Evolutionary conservation across 2,888 invertebrate species (phyloP).

Genomic region (Melieria picta): DNA sequence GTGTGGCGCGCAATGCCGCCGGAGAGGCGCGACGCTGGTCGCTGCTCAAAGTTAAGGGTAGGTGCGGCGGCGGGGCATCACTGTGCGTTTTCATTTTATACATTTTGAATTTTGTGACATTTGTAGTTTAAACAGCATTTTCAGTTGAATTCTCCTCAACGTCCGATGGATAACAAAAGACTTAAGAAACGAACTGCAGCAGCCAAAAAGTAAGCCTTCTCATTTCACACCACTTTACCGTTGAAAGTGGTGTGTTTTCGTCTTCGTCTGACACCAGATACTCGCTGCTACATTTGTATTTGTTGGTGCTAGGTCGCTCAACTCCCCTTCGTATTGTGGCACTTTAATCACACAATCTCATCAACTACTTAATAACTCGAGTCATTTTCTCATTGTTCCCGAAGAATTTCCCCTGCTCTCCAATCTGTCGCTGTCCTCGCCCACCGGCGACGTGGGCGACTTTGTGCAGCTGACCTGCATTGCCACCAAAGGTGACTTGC

Average conservation of each 20-base stretch:
- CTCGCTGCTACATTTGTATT: too few relatives aligned
- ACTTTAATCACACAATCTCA: too few relatives aligned
- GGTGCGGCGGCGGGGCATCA: constrained; percentile 19
- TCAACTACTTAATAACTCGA: too few relatives aligned
- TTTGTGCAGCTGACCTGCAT: constrained; percentile 85
- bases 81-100: neutral
- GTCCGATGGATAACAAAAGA: constrained; percentile 23
- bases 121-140: too few relatives aligned
- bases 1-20: constrained; percentile 70
- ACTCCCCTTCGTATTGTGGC: too few relatives aligned
- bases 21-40: constrained; percentile 70
- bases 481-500: constrained; percentile 78
- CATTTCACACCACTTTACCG: too few relatives aligned
- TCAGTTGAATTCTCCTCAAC: neutral
- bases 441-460: constrained; percentile 70
- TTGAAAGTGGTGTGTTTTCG: too few relatives aligned
- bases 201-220: neutral
- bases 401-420: constrained; percentile 60
- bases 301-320: too few relatives aligned
- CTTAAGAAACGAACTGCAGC: constrained; percentile 31
- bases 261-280: too few relatives aligned
- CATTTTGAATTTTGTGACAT: too few relatives aligned
- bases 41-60: constrained; percentile 71
- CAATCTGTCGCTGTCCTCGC: constrained; percentile 58
- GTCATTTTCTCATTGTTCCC: neutral